Percentiles rank a stretch among this genome's conserved stretches.
Evolutionary conservation across 2,888 invertebrate species (phyloP).

Genomic region (Seladonia tumulorum): DNA sequence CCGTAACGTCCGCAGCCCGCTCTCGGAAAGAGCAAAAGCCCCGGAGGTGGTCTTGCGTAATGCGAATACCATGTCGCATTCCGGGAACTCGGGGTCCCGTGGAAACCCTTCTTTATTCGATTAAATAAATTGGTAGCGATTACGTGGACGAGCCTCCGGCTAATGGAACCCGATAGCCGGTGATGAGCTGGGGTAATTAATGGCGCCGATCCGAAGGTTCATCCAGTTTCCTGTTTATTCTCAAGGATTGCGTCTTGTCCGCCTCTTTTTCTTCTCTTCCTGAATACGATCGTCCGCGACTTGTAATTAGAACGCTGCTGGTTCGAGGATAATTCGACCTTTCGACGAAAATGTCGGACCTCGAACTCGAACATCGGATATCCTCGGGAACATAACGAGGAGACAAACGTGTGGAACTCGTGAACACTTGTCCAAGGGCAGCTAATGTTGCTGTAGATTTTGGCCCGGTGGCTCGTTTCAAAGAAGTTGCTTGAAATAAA

Average conservation of each 20-base stretch:
- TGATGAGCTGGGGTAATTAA: slow-evolving; percentile 66
- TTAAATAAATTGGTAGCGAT: slow-evolving; percentile 82
- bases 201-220: slow-evolving; percentile 35
- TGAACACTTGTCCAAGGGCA: not conserved
- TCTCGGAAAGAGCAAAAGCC: slow-evolving; percentile 33
- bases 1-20: slow-evolving; percentile 62
- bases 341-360: not conserved
- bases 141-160: slow-evolving; percentile 67
- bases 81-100: slow-evolving; percentile 76
- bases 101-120: slow-evolving; percentile 78
- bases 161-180: slow-evolving; percentile 54
- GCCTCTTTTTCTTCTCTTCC: not conserved
- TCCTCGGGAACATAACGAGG: not conserved
- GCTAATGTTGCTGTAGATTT: too few relatives aligned
- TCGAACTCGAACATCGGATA: not conserved
- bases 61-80: slow-evolving; percentile 81
- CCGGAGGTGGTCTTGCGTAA: slow-evolving; percentile 72
- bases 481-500: too few relatives aligned
- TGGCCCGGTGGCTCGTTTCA: too few relatives aligned
- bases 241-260: slow-evolving; percentile 1
- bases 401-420: not conserved
- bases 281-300: not conserved
- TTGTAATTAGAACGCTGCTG: slow-evolving; percentile 7
- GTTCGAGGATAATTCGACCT: not conserved
- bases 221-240: slow-evolving; percentile 36